These are phyloP conservation scores for Enteromius fasciolatus DNA, from an alignment of 2,797 vertebrate genomes.

Conservation along the genomic window DNA sequence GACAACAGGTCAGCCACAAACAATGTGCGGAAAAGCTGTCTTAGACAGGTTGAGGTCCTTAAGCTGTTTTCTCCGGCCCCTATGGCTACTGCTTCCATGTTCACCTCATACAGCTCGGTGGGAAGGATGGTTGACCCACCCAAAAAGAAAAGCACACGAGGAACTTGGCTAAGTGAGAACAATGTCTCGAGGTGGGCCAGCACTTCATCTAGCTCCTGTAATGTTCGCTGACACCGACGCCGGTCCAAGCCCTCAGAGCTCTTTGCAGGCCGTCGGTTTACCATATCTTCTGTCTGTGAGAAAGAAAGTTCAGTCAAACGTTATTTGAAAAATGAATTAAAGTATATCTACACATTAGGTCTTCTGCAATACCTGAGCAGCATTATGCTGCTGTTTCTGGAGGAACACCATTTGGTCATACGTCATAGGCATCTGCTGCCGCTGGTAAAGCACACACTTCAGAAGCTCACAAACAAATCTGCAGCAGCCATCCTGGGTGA, in stretches of 20 bases:
- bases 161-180: conserved; percentile 87
- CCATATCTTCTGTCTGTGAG: conserved; percentile 74
- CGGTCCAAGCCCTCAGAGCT: conserved; percentile 64
- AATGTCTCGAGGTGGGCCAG: conserved; percentile 86
- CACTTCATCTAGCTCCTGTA: conserved; percentile 86
- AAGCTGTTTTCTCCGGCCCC: conserved; percentile 76
- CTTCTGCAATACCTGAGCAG: conserved; percentile 64
- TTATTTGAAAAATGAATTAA: background rate
- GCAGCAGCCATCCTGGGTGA: conserved; percentile 87
- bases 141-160: conserved; percentile 88
- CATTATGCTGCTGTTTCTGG: conserved; percentile 73
- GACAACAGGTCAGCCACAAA: conserved; percentile 91
- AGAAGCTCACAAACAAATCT: conserved; percentile 91
- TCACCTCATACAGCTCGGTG: conserved; percentile 92
- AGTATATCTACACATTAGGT: background rate
- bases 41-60: conserved; percentile 81
- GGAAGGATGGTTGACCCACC: conserved; percentile 86
- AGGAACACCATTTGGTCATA: conserved; percentile 89
- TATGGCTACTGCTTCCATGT: conserved; percentile 83
- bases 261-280: conserved; percentile 68
- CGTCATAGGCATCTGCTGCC: conserved; percentile 93
- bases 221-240: conserved; percentile 82
- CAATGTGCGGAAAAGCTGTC: conserved; percentile 88
- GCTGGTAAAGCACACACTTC: conserved; percentile 91
- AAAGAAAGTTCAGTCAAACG: conserved; percentile 6